A percentile compares a stretch with the other conserved stretches of the same genome.
phyloP scores from a whole-genome alignment of 2,797 vertebrate species.

The Clarias pachynema region DNA sequence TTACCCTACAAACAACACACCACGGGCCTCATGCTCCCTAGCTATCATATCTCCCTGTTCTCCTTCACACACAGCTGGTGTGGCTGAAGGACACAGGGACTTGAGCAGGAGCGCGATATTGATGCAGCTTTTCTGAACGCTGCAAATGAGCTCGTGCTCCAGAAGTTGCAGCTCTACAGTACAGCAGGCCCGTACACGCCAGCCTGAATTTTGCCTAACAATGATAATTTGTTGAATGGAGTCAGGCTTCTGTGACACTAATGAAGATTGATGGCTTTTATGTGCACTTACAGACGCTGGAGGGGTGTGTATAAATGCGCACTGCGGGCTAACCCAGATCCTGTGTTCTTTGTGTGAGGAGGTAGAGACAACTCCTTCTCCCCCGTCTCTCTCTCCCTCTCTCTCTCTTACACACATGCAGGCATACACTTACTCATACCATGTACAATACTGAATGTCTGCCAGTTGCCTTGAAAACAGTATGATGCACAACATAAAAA shows the following conservation, averaged over 20 bases:
- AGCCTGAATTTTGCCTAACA: slow-evolving; percentile 54
- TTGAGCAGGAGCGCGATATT: slow-evolving; percentile 41
- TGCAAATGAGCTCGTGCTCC: slow-evolving; percentile 41
- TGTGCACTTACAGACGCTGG: slow-evolving; percentile 71
- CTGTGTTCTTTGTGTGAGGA: slow-evolving; percentile 39
- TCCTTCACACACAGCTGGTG: slow-evolving; percentile 53
- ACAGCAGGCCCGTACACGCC: slow-evolving; percentile 47
- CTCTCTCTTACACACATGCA: not conserved
- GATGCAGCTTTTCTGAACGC: slow-evolving; percentile 47
- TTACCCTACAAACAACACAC: slow-evolving; percentile 21
- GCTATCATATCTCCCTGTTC: slow-evolving; percentile 43
- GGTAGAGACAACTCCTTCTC: slow-evolving; percentile 27
- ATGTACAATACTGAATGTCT: slow-evolving; percentile 25
- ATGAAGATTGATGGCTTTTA: slow-evolving; percentile 77
- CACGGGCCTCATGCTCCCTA: slow-evolving; percentile 6
- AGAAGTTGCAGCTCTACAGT: slow-evolving; percentile 32
- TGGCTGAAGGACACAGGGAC: slow-evolving; percentile 52
- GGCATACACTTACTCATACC: not conserved
- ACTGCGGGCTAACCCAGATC: slow-evolving; percentile 54
- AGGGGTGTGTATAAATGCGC: slow-evolving; percentile 47
- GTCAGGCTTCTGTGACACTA: slow-evolving; percentile 75
- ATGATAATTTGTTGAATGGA: slow-evolving; percentile 76
- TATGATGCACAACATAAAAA: slow-evolving; percentile 21
- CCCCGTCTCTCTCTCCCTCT: not conserved
- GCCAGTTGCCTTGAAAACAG: slow-evolving; percentile 40